Conservation (phyloP, 2,113 vertebrate species). For the Phyllopteryx taeniolatus region DNA sequence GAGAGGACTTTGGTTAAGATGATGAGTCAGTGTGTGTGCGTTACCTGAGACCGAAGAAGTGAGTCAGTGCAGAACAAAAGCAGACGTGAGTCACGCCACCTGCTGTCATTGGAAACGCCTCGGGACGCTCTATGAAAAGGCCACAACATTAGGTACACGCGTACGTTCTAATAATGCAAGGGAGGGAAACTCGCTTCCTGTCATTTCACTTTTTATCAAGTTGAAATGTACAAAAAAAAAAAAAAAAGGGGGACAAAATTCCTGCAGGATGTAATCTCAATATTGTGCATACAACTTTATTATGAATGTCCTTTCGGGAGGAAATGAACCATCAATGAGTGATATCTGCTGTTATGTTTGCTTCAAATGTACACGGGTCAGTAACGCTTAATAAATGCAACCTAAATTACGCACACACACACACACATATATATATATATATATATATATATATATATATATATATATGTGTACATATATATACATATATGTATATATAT, state of each 20-base stretch:
- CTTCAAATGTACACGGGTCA: neutral
- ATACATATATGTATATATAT: too few species aligned
- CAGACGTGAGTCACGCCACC: neutral
- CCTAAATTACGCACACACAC: too few species aligned
- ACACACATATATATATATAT: too few species aligned
- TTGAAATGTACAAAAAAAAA: too few species aligned
- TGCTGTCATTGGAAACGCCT: neutral
- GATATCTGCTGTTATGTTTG: neutral
- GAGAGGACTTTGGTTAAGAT: neutral
- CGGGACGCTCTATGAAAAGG: neutral
- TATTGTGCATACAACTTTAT: too few species aligned
- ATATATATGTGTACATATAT: too few species aligned
- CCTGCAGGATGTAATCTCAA: too few species aligned
- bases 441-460: too few species aligned
- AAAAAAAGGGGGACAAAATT: too few species aligned
- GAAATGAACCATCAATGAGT: neutral
- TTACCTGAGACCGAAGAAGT: neutral
- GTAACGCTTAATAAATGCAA: neutral
- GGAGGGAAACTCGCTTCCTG: neutral
- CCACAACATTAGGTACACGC: neutral
- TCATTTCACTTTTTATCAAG: neutral
- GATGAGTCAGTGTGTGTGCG: neutral
- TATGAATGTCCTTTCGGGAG: neutral
- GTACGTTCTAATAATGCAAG: neutral
- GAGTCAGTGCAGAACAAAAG: slow-evolving; percentile 7